phyloP scores from a whole-genome alignment of 2,113 vertebrate genomes.

The pig (Sus scrofa) region T2T-Sscrofa CM000813.6:137914501-137915000 shows the following conservation, averaged over 20 bases:
- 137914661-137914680: neutral
- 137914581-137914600: neutral
- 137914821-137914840: neutral
- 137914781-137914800: constrained; percentile 4
- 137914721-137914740: constrained; percentile 51
- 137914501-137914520: neutral
- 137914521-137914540: neutral
- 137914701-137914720: constrained; percentile 47
- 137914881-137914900: neutral
- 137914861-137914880: constrained; percentile 63
- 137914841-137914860: neutral
- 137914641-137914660: neutral
- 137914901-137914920: neutral
- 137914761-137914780: constrained; percentile 61
- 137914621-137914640: neutral
- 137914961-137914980: constrained; percentile 60
- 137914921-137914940: neutral
- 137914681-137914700: neutral
- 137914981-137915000: constrained; percentile 53
- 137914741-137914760: constrained; percentile 34
- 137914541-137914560: neutral
- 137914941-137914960: neutral
- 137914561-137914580: rapidly evolving
- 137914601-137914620: neutral
- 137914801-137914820: neutral